Percentiles rank a stretch among this genome's conserved stretches.
These are phyloP conservation scores for Pissodes strobi DNA, from an alignment of 1,140 invertebrate species.

Conservation along the genomic window DNA sequence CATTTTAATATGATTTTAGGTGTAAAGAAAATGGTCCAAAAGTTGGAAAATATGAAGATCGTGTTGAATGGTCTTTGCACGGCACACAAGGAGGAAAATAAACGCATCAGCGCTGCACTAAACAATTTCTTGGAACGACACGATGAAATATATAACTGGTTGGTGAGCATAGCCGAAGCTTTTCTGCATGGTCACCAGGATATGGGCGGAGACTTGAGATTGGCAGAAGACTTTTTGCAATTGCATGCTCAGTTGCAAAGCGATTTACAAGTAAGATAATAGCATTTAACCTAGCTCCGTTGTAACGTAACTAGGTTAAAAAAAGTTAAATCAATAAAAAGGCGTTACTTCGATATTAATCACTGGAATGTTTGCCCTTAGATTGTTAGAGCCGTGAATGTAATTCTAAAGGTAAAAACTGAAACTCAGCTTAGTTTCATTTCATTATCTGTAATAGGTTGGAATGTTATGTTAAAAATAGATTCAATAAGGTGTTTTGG, in stretches of 20 bases:
- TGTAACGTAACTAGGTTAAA: too few species aligned
- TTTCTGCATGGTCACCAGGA: conserved; percentile 76
- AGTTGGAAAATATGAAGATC: conserved; percentile 75
- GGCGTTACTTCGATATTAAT: too few species aligned
- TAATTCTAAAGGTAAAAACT: too few species aligned
- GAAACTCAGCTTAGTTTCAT: too few species aligned
- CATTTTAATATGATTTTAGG: conserved; percentile 4
- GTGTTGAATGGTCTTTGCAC: conserved; percentile 70
- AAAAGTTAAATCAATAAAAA: too few species aligned
- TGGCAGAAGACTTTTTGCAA: conserved; percentile 76
- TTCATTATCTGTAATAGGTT: too few species aligned
- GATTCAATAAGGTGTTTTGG: too few species aligned
- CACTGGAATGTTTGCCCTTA: too few species aligned
- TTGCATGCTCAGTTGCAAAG: conserved; percentile 74
- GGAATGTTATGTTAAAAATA: too few species aligned
- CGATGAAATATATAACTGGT: conserved; percentile 73
- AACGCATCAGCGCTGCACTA: conserved; percentile 69
- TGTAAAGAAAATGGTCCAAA: conserved; percentile 68
- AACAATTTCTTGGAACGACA: conserved; percentile 73
- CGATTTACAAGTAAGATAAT: conserved; percentile 72
- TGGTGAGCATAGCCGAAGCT: conserved; percentile 70
- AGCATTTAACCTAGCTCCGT: too few species aligned
- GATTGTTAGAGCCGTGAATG: too few species aligned
- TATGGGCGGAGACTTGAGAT: conserved; percentile 72
- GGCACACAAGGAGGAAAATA: conserved; percentile 72